These are phyloP conservation scores for Cyprinodon variegatus DNA, from an alignment of 2,113 vertebrate species.

Conservation along the genomic window DNA sequence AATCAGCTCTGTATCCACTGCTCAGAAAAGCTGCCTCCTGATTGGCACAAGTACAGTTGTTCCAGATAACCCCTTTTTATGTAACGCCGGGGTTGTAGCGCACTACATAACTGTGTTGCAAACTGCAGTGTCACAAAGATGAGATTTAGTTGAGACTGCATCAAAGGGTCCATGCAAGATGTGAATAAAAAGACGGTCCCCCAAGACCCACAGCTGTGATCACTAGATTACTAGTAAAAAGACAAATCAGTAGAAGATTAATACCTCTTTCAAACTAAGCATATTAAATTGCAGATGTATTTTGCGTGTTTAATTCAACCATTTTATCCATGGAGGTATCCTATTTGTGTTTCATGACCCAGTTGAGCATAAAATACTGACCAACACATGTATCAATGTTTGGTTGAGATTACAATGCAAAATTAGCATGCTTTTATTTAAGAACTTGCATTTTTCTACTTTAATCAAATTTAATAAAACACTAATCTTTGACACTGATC, in stretches of 20 bases:
- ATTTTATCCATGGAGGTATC: not conserved
- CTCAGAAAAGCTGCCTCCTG: slow-evolving; percentile 40
- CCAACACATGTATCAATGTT: not conserved
- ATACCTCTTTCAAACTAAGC: not conserved
- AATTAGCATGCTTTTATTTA: too few species aligned
- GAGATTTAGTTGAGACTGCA: slow-evolving; percentile 3
- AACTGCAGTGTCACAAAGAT: slow-evolving; percentile 12
- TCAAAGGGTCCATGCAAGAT: not conserved
- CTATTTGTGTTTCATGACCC: not conserved
- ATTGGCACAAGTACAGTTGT: slow-evolving; percentile 36
- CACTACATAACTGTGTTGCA: not conserved
- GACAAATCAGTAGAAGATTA: not conserved
- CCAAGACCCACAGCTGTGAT: not conserved
- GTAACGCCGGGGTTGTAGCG: slow-evolving; percentile 4
- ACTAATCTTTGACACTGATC: too few species aligned
- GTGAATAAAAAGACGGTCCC: not conserved
- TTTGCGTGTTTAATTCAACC: not conserved
- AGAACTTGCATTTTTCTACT: too few species aligned
- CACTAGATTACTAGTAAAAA: not conserved
- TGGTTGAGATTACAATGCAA: not conserved
- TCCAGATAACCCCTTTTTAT: slow-evolving; percentile 27
- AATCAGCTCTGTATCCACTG: slow-evolving; percentile 59
- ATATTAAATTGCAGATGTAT: not conserved
- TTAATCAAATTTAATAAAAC: too few species aligned
- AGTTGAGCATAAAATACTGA: not conserved